Conservation (phyloP, 2,797 vertebrate genomes). For the Anabas testudineus region DNA sequence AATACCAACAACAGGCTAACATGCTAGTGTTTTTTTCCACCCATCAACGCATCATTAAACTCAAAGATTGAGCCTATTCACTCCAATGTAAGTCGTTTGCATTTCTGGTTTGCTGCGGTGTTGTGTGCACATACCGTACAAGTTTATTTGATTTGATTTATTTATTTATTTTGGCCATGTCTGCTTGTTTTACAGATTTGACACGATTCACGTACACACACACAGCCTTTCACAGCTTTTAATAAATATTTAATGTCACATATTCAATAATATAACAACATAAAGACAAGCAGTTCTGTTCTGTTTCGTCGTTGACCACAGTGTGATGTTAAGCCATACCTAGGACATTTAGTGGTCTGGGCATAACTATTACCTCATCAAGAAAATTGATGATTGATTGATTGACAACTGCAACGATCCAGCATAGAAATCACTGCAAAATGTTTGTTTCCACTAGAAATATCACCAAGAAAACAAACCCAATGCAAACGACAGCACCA, state of each 20-base stretch:
- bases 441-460: constrained; percentile 30
- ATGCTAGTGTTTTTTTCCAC: not conserved
- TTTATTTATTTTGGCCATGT: not conserved
- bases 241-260: not conserved
- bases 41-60: constrained; percentile 11
- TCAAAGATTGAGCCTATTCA: not conserved
- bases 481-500: not conserved
- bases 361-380: constrained; percentile 6
- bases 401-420: constrained; percentile 9
- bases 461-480: constrained; percentile 32
- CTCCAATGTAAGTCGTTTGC: not conserved
- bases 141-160: too few relatives aligned
- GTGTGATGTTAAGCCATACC: not conserved
- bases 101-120: not conserved
- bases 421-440: constrained; percentile 21
- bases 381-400: too few relatives aligned
- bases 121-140: not conserved
- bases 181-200: not conserved
- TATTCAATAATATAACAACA: too few relatives aligned
- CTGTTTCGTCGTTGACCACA: too few relatives aligned
- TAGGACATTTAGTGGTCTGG: not conserved
- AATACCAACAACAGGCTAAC: not conserved
- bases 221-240: not conserved
- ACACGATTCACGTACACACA: not conserved
- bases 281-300: too few relatives aligned